Evolutionary conservation across 92 coral and sea anemone species (phyloP), one percentile per base, ranked within the genome.

Genomic region (Metridium senile): DNA sequence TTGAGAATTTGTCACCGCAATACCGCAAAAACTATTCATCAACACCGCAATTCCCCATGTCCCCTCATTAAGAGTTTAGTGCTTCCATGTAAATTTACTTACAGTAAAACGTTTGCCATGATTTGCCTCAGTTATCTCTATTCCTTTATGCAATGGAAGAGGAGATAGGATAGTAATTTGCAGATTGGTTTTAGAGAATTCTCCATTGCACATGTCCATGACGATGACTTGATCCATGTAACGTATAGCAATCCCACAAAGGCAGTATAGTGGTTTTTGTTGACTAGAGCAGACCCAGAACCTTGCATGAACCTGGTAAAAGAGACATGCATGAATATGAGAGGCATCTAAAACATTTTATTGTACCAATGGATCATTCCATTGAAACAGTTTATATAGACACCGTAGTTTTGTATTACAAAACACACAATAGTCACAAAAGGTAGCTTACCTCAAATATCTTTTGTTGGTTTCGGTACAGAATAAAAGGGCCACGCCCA

Each of bases 121-220:
- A 62, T 82, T 80, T 62, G 89, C 88, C 77, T 91, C 89, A 26
- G 88, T 64, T 33, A 94, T 88, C 74, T 88, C 89, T 1, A 85
- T 79, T 74, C 91, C 88, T 49, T 86, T 69, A 22, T 81, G 83
- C 18, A 94, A 81, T 16, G 93, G 98, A 0, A 84, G 87, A 33
- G 58, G 66, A 63, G 97, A 91, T 51, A 72, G 85, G 20, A 91
- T 68, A 69, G 91, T 68, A 32, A 94, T 85, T 61, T 90, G 90
- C 61, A 89, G 73, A 72, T 92, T 91, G 33, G 94, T 91, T 71
- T 86, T 78, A 51, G 70, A 74, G 77, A 89, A 87, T 21, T 62
- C 59, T 29, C 97, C 98, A 58, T 62, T 71, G 66, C 98, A 94
- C 98, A 94, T 94, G 57, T 94, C 88, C 77, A 93, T 93, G 47